Evolutionary conservation across 1,140 invertebrate genomes (phyloP).

Genomic region (Fopius arisanus): DNA sequence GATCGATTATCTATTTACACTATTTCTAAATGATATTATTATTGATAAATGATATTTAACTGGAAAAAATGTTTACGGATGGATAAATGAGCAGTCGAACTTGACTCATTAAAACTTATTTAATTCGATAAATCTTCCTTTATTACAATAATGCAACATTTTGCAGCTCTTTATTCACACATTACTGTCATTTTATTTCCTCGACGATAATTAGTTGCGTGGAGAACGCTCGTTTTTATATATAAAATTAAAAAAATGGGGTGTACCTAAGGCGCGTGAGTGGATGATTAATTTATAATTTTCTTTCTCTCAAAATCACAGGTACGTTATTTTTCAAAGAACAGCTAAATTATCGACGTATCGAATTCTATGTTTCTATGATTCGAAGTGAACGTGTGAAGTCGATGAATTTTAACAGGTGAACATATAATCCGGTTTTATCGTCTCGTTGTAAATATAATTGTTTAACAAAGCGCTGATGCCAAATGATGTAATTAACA

Average conservation of each 20-base stretch:
- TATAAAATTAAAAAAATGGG: constrained; percentile 38
- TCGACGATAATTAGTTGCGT: constrained; percentile 27
- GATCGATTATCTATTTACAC: too few relatives aligned
- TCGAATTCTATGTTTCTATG: not conserved
- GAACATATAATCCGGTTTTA: not conserved
- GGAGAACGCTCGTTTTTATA: constrained; percentile 23
- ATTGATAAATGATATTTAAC: too few relatives aligned
- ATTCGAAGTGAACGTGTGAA: not conserved
- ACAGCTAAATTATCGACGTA: not conserved
- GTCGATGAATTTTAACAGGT: not conserved
- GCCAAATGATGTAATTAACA: not conserved
- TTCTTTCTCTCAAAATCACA: constrained; percentile 19
- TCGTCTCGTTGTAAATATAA: not conserved
- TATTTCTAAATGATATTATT: too few relatives aligned
- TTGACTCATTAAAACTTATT: constrained; percentile 11
- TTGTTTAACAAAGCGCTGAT: not conserved
- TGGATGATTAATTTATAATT: constrained; percentile 12
- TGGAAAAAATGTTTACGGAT: too few relatives aligned
- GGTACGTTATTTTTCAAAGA: constrained; percentile 18
- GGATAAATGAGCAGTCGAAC: not conserved
- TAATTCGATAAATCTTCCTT: constrained; percentile 10
- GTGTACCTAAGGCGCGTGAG: constrained; percentile 33
- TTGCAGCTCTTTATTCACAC: constrained; percentile 8
- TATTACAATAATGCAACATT: constrained; percentile 23
- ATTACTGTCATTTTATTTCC: constrained; percentile 21